Evolutionary conservation across 2,888 invertebrate species (phyloP).

Genomic region (Parnassius mnemosyne): DNA sequence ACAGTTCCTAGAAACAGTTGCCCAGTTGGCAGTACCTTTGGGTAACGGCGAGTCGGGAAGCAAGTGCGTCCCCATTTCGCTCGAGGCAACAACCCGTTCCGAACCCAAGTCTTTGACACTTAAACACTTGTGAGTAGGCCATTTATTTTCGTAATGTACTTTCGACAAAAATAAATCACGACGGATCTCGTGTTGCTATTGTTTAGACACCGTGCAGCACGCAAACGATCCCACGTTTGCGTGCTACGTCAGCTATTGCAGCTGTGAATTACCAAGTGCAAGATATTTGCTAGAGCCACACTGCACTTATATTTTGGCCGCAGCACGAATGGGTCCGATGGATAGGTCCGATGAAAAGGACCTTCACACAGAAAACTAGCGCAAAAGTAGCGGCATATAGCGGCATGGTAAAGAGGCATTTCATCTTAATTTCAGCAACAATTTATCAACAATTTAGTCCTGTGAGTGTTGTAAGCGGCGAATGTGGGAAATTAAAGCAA

Average conservation of each 20-base stretch:
- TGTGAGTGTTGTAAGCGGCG: too few species aligned
- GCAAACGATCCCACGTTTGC: too few species aligned
- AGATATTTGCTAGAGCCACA: too few species aligned
- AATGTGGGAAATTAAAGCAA: too few species aligned
- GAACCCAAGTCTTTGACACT: constrained; percentile 49
- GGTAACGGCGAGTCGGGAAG: constrained; percentile 36
- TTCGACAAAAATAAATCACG: constrained; percentile 48
- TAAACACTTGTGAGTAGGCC: constrained; percentile 46
- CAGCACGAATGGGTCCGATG: too few species aligned
- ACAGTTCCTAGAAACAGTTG: constrained; percentile 21
- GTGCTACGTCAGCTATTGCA: constrained; percentile 4
- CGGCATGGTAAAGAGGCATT: too few species aligned
- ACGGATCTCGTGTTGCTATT: constrained; percentile 50
- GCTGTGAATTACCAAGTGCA: neutral
- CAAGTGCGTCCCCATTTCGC: constrained; percentile 41
- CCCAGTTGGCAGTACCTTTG: constrained; percentile 29
- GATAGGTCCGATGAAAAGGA: too few species aligned
- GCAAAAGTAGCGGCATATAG: too few species aligned
- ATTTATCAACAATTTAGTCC: too few species aligned
- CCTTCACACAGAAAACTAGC: too few species aligned
- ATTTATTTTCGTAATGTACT: constrained; percentile 50
- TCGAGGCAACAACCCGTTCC: constrained; percentile 44
- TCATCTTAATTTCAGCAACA: too few species aligned
- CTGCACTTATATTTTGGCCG: too few species aligned
- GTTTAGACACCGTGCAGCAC: constrained; percentile 37